phyloP scores from a whole-genome alignment of 1,140 invertebrate genomes.

The Drosophila elegans region DNA sequence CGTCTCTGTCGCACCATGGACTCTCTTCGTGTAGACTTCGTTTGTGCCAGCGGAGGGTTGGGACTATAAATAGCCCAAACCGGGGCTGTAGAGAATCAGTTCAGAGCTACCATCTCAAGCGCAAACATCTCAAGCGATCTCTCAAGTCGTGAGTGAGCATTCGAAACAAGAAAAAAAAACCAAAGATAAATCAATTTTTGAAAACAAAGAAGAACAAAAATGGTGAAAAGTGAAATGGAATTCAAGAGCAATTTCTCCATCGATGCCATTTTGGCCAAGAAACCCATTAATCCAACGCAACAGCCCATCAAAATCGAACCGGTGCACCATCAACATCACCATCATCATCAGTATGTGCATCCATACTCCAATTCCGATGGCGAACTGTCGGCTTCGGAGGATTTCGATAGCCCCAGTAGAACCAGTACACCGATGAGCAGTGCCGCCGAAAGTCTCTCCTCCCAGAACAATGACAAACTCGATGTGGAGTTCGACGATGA shows the following conservation, averaged over 20 bases:
- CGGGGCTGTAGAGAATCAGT: conserved; percentile 63
- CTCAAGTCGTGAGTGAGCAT: conserved; percentile 39
- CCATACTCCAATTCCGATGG: conserved; percentile 81
- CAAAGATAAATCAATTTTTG: not conserved
- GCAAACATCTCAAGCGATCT: conserved; percentile 33
- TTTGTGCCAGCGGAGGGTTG: conserved; percentile 28
- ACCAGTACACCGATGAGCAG: conserved; percentile 83
- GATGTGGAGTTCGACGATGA: conserved; percentile 76
- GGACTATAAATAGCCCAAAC: conserved; percentile 68
- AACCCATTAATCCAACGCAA: conserved; percentile 39
- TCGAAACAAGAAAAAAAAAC: conserved; percentile 17
- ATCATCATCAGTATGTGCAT: conserved; percentile 50
- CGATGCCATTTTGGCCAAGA: conserved; percentile 88
- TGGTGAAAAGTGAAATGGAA: conserved; percentile 84
- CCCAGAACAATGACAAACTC: conserved; percentile 70
- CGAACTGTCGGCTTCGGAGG: conserved; percentile 73
- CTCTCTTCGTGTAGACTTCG: conserved; percentile 42
- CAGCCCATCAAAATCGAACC: conserved; percentile 63
- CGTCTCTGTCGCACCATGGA: conserved; percentile 12
- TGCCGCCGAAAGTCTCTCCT: conserved; percentile 68
- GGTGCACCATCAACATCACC: conserved; percentile 39
- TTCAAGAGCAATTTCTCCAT: conserved; percentile 89
- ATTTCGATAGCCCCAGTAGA: conserved; percentile 75
- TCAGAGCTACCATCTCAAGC: conserved; percentile 62
- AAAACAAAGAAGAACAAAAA: not conserved